phyloP scores from a whole-genome alignment of 2,797 vertebrate genomes.

The Lagodon rhomboides region DNA sequence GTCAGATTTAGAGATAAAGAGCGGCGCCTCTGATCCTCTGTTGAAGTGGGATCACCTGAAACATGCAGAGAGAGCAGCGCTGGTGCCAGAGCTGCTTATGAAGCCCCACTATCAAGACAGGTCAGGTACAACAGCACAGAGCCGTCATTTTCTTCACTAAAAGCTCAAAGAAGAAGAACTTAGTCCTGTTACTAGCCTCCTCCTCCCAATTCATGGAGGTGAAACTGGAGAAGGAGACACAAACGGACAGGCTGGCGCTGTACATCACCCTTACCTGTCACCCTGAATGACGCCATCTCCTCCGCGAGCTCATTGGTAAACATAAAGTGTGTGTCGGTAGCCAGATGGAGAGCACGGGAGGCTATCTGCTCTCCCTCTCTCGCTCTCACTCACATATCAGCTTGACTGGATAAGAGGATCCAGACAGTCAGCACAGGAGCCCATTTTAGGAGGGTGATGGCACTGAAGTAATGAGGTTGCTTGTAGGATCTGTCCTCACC shows the following conservation, averaged over 20 bases:
- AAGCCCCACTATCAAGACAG: slow-evolving; percentile 21
- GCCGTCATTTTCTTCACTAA: background rate
- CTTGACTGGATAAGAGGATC: slow-evolving; percentile 47
- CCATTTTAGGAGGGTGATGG: slow-evolving; percentile 38
- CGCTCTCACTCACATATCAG: slow-evolving; percentile 46
- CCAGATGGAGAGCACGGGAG: slow-evolving; percentile 58
- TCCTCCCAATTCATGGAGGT: slow-evolving; percentile 6
- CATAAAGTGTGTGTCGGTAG: slow-evolving; percentile 50
- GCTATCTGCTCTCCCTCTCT: slow-evolving; percentile 52
- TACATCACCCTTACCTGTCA: slow-evolving; percentile 42
- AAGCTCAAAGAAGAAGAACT: slow-evolving; percentile 7
- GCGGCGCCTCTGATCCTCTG: background rate
- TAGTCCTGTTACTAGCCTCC: fast-evolving
- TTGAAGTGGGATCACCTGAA: background rate
- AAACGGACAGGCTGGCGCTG: slow-evolving; percentile 11
- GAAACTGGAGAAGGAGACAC: slow-evolving; percentile 18
- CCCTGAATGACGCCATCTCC: slow-evolving; percentile 45
- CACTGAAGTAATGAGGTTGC: slow-evolving; percentile 47
- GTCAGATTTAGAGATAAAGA: background rate
- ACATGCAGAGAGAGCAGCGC: background rate
- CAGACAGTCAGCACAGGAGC: slow-evolving; percentile 37
- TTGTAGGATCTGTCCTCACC: slow-evolving; percentile 33
- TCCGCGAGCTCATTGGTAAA: slow-evolving; percentile 61
- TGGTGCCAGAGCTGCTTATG: background rate
- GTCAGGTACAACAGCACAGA: slow-evolving; percentile 30